Evolutionary conservation across 2,797 vertebrate genomes (phyloP), one percentile per base, ranked within the genome.

Genomic region (Graptemys geographica): DNA sequence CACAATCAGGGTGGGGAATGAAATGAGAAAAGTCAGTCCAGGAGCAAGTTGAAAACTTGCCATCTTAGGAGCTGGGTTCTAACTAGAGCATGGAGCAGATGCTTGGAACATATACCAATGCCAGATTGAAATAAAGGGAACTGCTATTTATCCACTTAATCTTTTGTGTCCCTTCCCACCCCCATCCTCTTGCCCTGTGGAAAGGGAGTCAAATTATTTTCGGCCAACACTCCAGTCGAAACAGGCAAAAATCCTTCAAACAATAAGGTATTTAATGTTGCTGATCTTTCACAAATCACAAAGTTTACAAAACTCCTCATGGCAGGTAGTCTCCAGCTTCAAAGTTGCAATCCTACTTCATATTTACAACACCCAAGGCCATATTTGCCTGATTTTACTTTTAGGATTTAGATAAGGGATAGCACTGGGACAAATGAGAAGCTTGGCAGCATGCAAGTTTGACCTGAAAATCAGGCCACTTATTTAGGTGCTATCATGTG

Each of bases 201-300:
- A 96, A 94, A 95, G 65, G 81, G 94, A 95, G 88, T 95, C 92
- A 94, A 96, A 97, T 95, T 97, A 92, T 96, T 95, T 96, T 93
- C 85, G 83, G 96, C 93, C 96, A 97, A 96, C 19, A 11, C 2
- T 19, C 89, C 81, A 79, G 89, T 51, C 94, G 90, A 89, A 95
- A 90, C 96, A 96, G 91, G 95, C 18, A 91, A 86, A 65, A 69
- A 69, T 79, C 69, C 87, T 97, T 90, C 91, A 88, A 96, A 96
- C 95, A 96, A 96, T 89, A 92, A 89, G 52, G 69, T 92, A 93
- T 93, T 93, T 90, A 95, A 93, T 69, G 84, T 83, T 79, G 84
- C 79, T 95, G 93, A 93, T 37, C 33, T 59, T 59, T 72, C 65
- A 72, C 19, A 41, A 95, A 95, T 94, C 85, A 94, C 51, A 57